Evolutionary conservation across 2,888 invertebrate genomes (phyloP).

Genomic region (Sepioteuthis lessoniana): DNA sequence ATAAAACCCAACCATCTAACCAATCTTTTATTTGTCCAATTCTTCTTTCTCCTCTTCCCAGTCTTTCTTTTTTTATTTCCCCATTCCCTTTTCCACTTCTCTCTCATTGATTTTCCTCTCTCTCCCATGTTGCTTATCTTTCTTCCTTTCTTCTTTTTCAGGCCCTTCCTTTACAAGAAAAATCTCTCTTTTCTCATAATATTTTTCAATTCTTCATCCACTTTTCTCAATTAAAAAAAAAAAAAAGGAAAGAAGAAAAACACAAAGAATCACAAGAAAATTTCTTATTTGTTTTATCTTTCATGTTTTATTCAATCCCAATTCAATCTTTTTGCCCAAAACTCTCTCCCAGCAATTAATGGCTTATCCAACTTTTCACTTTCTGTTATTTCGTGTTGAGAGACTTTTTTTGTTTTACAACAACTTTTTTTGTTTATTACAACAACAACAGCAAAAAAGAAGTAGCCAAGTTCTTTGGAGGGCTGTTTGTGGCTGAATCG

Average conservation of each 20-base stretch:
- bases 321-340: background rate
- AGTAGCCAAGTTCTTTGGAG: background rate
- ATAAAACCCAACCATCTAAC: too few species aligned
- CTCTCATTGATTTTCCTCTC: too few species aligned
- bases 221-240: background rate
- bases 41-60: background rate
- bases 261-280: background rate
- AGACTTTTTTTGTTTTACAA: too few species aligned
- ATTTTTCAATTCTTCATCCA: background rate
- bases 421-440: background rate
- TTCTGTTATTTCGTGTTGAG: background rate
- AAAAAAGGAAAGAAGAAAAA: too few species aligned
- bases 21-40: background rate
- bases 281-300: background rate
- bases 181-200: background rate
- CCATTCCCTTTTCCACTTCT: too few species aligned
- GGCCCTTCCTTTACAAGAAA: background rate
- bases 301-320: background rate
- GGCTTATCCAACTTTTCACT: slow-evolving; percentile 20
- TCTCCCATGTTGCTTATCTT: too few species aligned
- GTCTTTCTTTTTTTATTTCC: too few species aligned
- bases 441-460: background rate
- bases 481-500: slow-evolving; percentile 10
- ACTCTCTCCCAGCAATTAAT: background rate
- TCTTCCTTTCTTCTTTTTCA: background rate